Percentiles rank a stretch among this genome's conserved stretches.
These are phyloP conservation scores for Thalpophila matura DNA, from an alignment of 2,888 invertebrate species.

Conservation along the genomic window DNA sequence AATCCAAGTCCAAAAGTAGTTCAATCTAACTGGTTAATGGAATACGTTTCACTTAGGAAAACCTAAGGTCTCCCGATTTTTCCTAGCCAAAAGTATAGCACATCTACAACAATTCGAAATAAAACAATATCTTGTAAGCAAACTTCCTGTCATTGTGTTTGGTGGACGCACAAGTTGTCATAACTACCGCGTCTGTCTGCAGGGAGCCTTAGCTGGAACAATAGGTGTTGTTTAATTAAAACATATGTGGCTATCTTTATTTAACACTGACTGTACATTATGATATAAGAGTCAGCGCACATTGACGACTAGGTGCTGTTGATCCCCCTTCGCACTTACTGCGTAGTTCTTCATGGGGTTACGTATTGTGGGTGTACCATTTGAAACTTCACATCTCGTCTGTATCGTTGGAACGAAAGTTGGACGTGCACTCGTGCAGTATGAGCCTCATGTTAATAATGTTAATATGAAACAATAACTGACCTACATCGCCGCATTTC, in stretches of 20 bases:
- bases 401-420: too few relatives aligned
- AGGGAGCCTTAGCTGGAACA: conserved; percentile 48
- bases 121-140: conserved; percentile 25
- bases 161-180: conserved; percentile 21
- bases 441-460: background rate
- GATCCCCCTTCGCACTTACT: too few relatives aligned
- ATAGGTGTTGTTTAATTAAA: conserved; percentile 51
- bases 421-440: too few relatives aligned
- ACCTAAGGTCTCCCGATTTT: background rate
- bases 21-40: background rate
- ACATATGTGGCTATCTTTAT: conserved; percentile 23
- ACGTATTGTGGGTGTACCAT: too few relatives aligned
- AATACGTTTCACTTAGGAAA: background rate
- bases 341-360: too few relatives aligned
- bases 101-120: conserved; percentile 13
- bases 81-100: background rate
- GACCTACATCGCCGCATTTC: conserved; percentile 6
- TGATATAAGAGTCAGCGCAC: too few relatives aligned
- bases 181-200: conserved; percentile 16
- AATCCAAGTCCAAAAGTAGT: too few relatives aligned
- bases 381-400: too few relatives aligned
- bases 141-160: conserved; percentile 52
- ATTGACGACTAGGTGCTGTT: too few relatives aligned
- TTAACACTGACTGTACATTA: too few relatives aligned
- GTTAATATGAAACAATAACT: conserved; percentile 6